Evolutionary conservation across 1,140 invertebrate species (phyloP).

Genomic region (Coenobita brevimanus): DNA sequence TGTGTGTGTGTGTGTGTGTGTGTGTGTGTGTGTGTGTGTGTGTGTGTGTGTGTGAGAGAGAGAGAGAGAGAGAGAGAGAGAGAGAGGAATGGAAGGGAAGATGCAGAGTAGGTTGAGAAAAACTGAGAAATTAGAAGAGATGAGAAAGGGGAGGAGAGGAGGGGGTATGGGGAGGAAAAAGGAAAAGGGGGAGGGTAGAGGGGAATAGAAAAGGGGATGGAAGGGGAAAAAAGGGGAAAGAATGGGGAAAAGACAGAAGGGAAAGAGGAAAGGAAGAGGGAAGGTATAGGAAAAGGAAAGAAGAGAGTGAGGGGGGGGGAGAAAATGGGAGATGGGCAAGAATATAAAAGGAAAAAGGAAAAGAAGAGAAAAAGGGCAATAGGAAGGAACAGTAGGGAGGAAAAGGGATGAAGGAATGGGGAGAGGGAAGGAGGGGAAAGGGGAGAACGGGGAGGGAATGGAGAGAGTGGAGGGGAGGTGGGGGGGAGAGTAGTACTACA

Average conservation of each 20-base stretch:
- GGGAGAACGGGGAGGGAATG: background rate
- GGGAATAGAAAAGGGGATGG: background rate
- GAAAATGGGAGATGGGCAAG: no score
- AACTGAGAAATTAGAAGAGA: no score
- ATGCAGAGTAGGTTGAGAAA: background rate
- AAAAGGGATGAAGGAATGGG: background rate
- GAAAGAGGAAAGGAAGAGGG: background rate
- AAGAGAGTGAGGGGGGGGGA: background rate
- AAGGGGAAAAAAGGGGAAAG: conserved; percentile 1
- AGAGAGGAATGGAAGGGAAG: background rate
- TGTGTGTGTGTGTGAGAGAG: background rate
- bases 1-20: conserved; percentile 1
- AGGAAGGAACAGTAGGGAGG: background rate
- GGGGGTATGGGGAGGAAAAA: background rate
- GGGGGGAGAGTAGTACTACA: background rate
- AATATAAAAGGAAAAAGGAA: background rate
- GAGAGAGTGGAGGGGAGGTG: background rate
- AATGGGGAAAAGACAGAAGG: background rate
- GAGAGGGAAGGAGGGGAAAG: background rate
- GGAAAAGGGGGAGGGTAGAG: background rate
- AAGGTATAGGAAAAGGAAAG: background rate
- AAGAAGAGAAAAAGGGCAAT: background rate
- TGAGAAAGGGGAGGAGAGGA: background rate
- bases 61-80: conserved; percentile 1
- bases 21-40: conserved; percentile 1